phyloP scores from a whole-genome alignment of 2,797 vertebrate species.

The Sebastes minor region DNA sequence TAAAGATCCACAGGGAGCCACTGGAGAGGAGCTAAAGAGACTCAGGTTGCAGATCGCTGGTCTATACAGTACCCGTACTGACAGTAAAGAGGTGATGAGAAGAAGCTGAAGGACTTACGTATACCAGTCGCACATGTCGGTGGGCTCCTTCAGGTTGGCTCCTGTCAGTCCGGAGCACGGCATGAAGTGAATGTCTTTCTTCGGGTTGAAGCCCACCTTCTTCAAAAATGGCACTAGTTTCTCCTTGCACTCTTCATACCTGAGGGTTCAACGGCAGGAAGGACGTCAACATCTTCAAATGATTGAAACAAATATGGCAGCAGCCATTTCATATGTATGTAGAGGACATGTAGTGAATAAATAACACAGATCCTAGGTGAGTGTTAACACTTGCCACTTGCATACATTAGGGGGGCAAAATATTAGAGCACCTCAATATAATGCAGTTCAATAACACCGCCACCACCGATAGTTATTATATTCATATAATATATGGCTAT shows the following conservation, averaged over 20 bases:
- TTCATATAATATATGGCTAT: too few relatives aligned
- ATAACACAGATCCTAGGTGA: not conserved
- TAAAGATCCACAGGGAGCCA: too few relatives aligned
- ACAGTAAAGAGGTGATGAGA: not conserved
- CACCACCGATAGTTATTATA: not conserved
- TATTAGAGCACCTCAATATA: not conserved
- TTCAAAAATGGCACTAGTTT: slow-evolving; percentile 98
- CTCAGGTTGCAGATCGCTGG: too few relatives aligned
- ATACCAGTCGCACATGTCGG: slow-evolving; percentile 95
- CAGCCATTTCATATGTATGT: not conserved
- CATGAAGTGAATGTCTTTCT: slow-evolving; percentile 99
- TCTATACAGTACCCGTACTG: too few relatives aligned
- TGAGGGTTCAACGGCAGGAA: slow-evolving; percentile 1
- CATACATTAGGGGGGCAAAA: not conserved
- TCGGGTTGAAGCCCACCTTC: slow-evolving; percentile 98
- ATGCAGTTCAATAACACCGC: not conserved
- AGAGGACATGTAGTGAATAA: not conserved
- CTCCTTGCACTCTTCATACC: slow-evolving; percentile 99
- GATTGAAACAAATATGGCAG: not conserved
- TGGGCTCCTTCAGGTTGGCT: slow-evolving; percentile 95
- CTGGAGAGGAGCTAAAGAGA: too few relatives aligned
- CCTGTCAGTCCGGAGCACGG: slow-evolving; percentile 97
- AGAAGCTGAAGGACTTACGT: slow-evolving; percentile 82
- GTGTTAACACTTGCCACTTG: too few relatives aligned
- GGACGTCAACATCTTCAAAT: not conserved